Conservation (phyloP, 2,113 vertebrate species). For the Centropus bengalensis region DNA sequence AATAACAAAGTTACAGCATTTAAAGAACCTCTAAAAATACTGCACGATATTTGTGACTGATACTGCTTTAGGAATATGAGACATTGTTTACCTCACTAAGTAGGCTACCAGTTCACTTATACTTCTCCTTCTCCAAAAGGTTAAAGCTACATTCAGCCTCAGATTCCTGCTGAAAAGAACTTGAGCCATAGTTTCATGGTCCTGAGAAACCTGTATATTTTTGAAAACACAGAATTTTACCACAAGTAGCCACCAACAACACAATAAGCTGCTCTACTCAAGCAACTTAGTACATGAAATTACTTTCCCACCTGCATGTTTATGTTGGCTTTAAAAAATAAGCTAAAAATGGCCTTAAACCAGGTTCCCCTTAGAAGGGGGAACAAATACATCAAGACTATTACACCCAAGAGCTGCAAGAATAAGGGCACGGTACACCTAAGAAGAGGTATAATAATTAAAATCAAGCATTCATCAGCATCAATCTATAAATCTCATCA, state of each 20-base stretch:
- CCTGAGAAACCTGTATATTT: slow-evolving; percentile 82
- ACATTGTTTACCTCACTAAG: slow-evolving; percentile 85
- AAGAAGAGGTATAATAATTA: background rate
- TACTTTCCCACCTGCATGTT: background rate
- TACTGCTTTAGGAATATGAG: background rate
- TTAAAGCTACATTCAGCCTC: slow-evolving; percentile 90
- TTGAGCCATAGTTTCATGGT: slow-evolving; percentile 88
- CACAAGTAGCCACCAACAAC: background rate
- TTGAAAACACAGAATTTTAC: background rate
- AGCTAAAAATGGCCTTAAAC: background rate
- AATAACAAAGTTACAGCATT: background rate
- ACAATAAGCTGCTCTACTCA: background rate
- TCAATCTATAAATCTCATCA: background rate
- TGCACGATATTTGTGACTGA: background rate
- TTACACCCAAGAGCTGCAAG: background rate
- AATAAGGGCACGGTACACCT: background rate
- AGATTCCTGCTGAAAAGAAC: slow-evolving; percentile 92
- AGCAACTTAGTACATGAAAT: background rate
- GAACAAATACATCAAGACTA: background rate
- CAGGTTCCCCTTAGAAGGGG: background rate
- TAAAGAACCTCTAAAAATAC: background rate
- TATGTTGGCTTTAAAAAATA: background rate
- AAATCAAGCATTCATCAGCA: background rate
- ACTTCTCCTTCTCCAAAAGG: slow-evolving; percentile 89
- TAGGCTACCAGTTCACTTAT: slow-evolving; percentile 90